A percentile compares a stretch with the other conserved stretches of the same genome.
Evolutionary conservation across 2,888 invertebrate genomes (phyloP).

Genomic region (Tuta absoluta): DNA sequence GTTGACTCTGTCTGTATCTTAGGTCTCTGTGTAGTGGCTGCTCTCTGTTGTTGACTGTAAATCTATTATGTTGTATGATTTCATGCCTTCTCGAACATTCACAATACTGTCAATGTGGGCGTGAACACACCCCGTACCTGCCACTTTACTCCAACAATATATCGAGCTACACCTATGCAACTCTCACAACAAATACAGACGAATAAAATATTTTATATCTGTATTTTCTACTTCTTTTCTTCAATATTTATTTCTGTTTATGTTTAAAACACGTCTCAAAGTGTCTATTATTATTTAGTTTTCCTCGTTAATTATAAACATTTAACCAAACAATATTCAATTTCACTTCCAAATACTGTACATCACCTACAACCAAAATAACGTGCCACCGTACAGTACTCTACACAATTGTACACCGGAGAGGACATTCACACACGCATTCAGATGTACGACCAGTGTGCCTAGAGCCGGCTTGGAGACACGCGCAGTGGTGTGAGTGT

Average conservation of each 20-base stretch:
- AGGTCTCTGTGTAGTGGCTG: slow-evolving; percentile 82
- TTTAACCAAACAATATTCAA: slow-evolving; percentile 31
- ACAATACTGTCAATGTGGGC: slow-evolving; percentile 78
- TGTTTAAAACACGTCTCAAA: slow-evolving; percentile 27
- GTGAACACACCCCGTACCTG: slow-evolving; percentile 74
- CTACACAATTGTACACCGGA: slow-evolving; percentile 52
- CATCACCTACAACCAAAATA: slow-evolving; percentile 46
- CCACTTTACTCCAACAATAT: slow-evolving; percentile 77
- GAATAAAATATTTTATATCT: slow-evolving; percentile 43
- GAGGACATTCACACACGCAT: slow-evolving; percentile 49
- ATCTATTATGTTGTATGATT: slow-evolving; percentile 79
- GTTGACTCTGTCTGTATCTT: slow-evolving; percentile 69
- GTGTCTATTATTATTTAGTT: slow-evolving; percentile 27
- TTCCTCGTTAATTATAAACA: slow-evolving; percentile 30
- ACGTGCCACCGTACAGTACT: slow-evolving; percentile 49
- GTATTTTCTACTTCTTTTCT: slow-evolving; percentile 26
- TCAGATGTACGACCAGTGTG: neutral
- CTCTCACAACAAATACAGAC: slow-evolving; percentile 79
- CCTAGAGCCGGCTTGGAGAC: slow-evolving; percentile 37
- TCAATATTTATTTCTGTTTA: slow-evolving; percentile 36
- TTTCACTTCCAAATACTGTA: slow-evolving; percentile 41
- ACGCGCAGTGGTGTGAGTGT: slow-evolving; percentile 29
- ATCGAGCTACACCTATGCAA: slow-evolving; percentile 77
- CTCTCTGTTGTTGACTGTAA: slow-evolving; percentile 81
- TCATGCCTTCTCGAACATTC: slow-evolving; percentile 80